Conservation (phyloP, 92 coral and sea anemone species). For the Porites divaricata region DNA sequence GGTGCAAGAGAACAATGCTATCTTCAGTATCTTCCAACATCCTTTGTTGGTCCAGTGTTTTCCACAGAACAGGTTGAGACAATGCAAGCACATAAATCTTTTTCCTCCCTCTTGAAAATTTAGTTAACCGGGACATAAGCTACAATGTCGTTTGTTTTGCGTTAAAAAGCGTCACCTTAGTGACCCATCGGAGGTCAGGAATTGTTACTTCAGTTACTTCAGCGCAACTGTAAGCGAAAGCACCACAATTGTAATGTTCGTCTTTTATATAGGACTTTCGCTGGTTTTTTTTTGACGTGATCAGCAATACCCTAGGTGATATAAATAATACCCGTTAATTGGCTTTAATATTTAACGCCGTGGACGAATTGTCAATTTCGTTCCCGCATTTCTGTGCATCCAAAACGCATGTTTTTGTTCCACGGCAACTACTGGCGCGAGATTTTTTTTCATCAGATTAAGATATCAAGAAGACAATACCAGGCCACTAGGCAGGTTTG, state of each 20-base stretch:
- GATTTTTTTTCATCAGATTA: constrained; percentile 28
- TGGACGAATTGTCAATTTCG: constrained; percentile 30
- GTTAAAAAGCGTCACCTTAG: background rate
- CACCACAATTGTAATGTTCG: background rate
- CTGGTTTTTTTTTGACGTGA: constrained; percentile 5
- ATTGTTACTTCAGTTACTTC: background rate
- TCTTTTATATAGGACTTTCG: constrained; percentile 7
- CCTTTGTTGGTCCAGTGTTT: constrained; percentile 3
- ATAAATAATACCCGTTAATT: constrained; percentile 28
- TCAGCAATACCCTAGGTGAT: background rate
- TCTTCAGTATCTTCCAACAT: background rate
- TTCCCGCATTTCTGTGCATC: constrained; percentile 38
- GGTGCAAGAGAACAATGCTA: background rate
- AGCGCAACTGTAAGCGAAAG: background rate
- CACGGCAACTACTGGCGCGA: constrained; percentile 45
- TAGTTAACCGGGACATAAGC: background rate
- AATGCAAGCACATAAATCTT: constrained; percentile 11
- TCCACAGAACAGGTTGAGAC: background rate
- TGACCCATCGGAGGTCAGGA: too few relatives aligned
- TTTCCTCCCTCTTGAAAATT: background rate
- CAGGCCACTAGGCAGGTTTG: background rate
- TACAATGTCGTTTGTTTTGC: background rate
- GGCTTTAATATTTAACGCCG: constrained; percentile 43
- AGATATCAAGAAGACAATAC: constrained; percentile 21
- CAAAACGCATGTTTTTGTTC: constrained; percentile 30